A percentile compares a stretch with the other conserved stretches of the same genome.
Conservation (phyloP, 2,888 invertebrate species). For the Glyphotaelius pellucidus region DNA sequence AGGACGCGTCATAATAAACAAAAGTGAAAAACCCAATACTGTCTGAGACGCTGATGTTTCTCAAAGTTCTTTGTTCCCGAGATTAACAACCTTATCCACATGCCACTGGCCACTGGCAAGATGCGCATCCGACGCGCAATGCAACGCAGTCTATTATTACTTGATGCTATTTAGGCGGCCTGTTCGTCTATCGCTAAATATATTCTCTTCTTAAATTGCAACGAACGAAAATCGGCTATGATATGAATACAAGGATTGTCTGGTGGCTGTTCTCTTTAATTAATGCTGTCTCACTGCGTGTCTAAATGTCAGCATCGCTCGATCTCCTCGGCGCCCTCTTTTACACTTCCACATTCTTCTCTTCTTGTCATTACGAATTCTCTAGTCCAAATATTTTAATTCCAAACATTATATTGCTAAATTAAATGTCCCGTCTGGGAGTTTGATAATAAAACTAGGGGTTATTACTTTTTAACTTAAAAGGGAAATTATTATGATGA, state of each 20-base stretch:
- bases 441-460: neutral
- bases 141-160: constrained; percentile 23
- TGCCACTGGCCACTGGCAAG: neutral
- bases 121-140: neutral
- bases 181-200: constrained; percentile 52
- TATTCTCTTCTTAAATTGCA: constrained; percentile 56
- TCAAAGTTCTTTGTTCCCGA: neutral
- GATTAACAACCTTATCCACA: neutral
- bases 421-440: neutral
- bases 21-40: neutral
- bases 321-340: neutral
- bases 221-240: constrained; percentile 29
- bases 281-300: constrained; percentile 13
- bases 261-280: constrained; percentile 39
- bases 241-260: constrained; percentile 35
- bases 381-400: neutral
- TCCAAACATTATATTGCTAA: neutral
- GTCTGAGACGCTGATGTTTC: neutral
- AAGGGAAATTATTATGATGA: neutral
- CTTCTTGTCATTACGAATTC: neutral
- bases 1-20: neutral
- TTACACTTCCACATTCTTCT: neutral
- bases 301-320: constrained; percentile 30
- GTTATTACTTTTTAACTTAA: neutral
- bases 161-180: constrained; percentile 35